These are phyloP conservation scores for Leptinotarsa lineolata DNA, from an alignment of 1,140 invertebrate species.

Conservation along the genomic window DNA sequence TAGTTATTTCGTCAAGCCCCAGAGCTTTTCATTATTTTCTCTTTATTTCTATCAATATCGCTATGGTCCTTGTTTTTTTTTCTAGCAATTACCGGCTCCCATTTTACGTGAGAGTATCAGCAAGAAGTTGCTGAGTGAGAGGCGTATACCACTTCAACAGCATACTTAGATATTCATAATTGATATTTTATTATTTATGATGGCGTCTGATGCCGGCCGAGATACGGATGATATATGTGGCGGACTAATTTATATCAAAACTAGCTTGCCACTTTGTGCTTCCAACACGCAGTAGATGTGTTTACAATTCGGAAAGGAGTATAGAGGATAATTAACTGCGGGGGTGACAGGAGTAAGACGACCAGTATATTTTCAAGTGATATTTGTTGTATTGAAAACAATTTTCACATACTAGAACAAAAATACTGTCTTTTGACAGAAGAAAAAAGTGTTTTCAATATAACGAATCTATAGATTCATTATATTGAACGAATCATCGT, in stretches of 20 bases:
- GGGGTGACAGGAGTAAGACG: not conserved
- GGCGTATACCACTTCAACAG: slow-evolving; percentile 43
- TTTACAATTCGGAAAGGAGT: not conserved
- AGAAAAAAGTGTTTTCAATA: no score
- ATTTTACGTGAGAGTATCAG: slow-evolving; percentile 11
- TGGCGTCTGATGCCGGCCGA: slow-evolving; percentile 36
- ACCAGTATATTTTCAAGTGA: not conserved
- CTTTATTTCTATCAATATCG: no score
- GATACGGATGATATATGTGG: slow-evolving; percentile 42
- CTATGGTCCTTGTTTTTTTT: not conserved
- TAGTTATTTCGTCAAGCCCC: no score
- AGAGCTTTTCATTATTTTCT: no score
- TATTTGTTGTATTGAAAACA: no score
- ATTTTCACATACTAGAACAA: no score
- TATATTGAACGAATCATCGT: no score
- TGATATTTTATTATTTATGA: slow-evolving; percentile 50
- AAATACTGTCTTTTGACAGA: no score
- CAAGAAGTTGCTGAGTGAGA: slow-evolving; percentile 36
- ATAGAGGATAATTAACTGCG: not conserved
- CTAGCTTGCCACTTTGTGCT: slow-evolving; percentile 27
- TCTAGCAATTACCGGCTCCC: slow-evolving; percentile 1
- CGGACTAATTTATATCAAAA: slow-evolving; percentile 37
- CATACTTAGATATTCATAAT: slow-evolving; percentile 49
- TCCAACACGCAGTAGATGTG: slow-evolving; percentile 4
- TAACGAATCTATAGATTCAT: no score